Base-by-base conservation (phyloP, 1,140 invertebrate genomes). In the Temnothorax nylanderi region DNA sequence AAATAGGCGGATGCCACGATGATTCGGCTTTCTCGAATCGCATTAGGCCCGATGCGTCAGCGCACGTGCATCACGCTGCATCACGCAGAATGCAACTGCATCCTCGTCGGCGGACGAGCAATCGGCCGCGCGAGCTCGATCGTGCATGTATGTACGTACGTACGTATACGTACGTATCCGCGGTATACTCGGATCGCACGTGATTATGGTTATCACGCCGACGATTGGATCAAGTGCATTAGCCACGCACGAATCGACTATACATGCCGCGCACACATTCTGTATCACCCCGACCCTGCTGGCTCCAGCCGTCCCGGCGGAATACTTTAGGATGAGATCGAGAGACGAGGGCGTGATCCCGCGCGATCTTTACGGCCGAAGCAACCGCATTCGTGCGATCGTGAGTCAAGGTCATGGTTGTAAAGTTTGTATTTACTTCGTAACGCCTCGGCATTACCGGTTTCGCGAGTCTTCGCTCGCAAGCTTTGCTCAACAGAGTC, bases 221-320 rank as follows among this genome's bases (percentile, higher is more conserved):
- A 80, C 90, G 90, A 93, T 92, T 90, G 92, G 90, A 91, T 89
- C 88, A 88, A 91, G 85, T 90, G 88, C 89, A 93, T 93, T 93
- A 93, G 92, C 90, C 82, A 93, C 91, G 92, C 92, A 93, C 90
- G 92, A 92, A 77, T 18, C 78, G 81, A 54, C 26, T 49, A 21
- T 81, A 88, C 58, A 56, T 69, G 88, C 88, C 62, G 62, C 87
- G 88, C 77, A 71, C 85, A 88, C 77, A 88, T 89, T 92, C 89
- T 88, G 90, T 88, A 93, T 92, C 90, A 80, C 76, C 86, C 85
- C 88, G 89, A 87, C 85, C 64, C 67, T 10, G 16, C 67, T 10
- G 16, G 47, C 4, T 26, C 16, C 44, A 26, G 67, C 26, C 80
- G 47, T 74, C 67, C 11, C 80, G 72, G 74, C 21, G 65, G 44